phyloP scores from a whole-genome alignment of 2,888 invertebrate species.

The Myopa testacea region DNA sequence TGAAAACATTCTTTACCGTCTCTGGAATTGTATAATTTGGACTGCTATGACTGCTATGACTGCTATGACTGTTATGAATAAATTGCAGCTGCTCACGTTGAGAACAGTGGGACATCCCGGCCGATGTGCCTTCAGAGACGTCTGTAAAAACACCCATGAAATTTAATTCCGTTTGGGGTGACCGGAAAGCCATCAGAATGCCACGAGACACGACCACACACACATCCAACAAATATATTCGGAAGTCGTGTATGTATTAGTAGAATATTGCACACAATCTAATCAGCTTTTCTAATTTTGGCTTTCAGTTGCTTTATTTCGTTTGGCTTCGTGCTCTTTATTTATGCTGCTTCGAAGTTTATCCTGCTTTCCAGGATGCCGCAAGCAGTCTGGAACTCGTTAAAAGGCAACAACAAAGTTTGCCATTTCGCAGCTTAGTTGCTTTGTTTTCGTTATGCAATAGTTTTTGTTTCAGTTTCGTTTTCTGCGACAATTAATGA shows the following conservation, averaged over 20 bases:
- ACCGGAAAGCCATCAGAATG: not conserved
- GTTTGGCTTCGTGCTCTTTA: conserved; percentile 21
- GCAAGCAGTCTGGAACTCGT: not conserved
- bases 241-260: conserved; percentile 6
- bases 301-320: conserved; percentile 22
- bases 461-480: conserved; percentile 24
- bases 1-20: not conserved
- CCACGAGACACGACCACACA: conserved; percentile 4
- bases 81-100: not conserved
- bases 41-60: too few relatives aligned
- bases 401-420: conserved; percentile 16
- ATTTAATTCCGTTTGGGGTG: conserved; percentile 17
- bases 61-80: too few relatives aligned
- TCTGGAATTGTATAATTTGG: too few relatives aligned
- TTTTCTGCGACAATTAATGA: conserved; percentile 39
- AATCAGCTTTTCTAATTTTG: conserved; percentile 36
- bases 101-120: not conserved
- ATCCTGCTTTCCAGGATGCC: conserved; percentile 12
- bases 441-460: not conserved
- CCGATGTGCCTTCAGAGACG: not conserved
- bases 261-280: conserved; percentile 29
- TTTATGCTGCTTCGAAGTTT: conserved; percentile 8
- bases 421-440: not conserved
- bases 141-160: conserved; percentile 30
- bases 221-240: conserved; percentile 13